A percentile compares a stretch with the other conserved stretches of the same genome.
These are phyloP conservation scores for Oreamnos americanus DNA, from an alignment of 2,113 vertebrate species.

Conservation along the genomic window DNA sequence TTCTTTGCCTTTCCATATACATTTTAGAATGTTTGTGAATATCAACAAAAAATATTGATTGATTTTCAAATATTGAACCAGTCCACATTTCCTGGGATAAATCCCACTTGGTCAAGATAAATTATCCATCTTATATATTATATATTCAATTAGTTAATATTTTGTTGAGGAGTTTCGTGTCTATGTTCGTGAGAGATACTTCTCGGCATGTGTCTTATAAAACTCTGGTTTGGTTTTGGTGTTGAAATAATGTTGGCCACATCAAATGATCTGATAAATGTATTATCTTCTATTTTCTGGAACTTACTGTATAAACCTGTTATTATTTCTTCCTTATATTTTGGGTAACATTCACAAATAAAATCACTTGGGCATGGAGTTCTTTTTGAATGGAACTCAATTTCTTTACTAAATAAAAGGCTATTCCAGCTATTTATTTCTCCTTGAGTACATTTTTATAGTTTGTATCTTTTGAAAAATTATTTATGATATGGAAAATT, in stretches of 20 bases:
- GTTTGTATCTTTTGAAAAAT: background rate
- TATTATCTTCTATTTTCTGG: background rate
- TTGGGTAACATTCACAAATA: background rate
- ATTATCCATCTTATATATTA: background rate
- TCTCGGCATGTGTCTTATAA: background rate
- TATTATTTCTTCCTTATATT: background rate
- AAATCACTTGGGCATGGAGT: background rate
- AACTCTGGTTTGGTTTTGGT: background rate
- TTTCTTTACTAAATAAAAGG: background rate
- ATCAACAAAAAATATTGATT: background rate
- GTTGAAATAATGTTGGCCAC: background rate
- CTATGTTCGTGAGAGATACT: background rate
- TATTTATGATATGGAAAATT: background rate
- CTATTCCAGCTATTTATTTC: background rate
- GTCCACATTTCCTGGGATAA: background rate
- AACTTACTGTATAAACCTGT: background rate
- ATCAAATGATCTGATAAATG: background rate
- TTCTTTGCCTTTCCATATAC: background rate
- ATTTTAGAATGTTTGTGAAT: background rate
- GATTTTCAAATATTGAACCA: background rate
- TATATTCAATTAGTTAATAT: background rate
- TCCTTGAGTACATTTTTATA: background rate
- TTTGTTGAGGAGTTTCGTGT: background rate
- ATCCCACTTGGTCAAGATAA: background rate
- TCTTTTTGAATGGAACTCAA: background rate